These are phyloP conservation scores for Aphelenchoides fujianensis DNA, from an alignment of 1,140 invertebrate genomes.

Conservation along the genomic window DNA sequence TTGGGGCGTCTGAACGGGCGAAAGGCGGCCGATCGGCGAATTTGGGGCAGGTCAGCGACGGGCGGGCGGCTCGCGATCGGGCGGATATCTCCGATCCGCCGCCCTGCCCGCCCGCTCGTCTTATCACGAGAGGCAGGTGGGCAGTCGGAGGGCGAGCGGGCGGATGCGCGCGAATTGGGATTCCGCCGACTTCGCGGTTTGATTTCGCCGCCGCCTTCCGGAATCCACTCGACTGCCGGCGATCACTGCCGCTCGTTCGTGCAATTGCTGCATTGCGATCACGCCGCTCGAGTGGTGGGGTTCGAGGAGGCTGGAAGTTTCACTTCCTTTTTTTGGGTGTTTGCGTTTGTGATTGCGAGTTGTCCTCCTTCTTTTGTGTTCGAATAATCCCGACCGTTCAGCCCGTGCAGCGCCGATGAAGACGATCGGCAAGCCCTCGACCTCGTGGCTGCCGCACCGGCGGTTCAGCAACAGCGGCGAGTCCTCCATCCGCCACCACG, in stretches of 20 bases:
- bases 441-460: conserved; percentile 28
- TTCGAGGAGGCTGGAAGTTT: too few species aligned
- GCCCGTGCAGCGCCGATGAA: not conserved
- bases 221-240: not conserved
- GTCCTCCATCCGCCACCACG: not conserved
- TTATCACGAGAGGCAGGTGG: too few species aligned
- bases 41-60: not conserved
- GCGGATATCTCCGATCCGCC: not conserved
- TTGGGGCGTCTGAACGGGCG: too few species aligned
- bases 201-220: not conserved
- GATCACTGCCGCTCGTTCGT: too few species aligned
- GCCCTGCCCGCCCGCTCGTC: not conserved
- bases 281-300: too few species aligned
- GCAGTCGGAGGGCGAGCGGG: not conserved
- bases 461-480: conserved; percentile 25
- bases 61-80: too few species aligned
- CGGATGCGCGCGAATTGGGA: not conserved
- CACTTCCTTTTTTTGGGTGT: not conserved
- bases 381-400: too few species aligned
- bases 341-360: not conserved
- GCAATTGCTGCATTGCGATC: too few species aligned
- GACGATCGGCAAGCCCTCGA: conserved; percentile 11
- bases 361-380: not conserved
- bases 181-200: not conserved
- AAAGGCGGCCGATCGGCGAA: not conserved